A percentile compares a stretch with the other conserved stretches of the same genome.
These are phyloP conservation scores for Hesperia comma DNA, from an alignment of 2,888 invertebrate genomes.

Conservation along the genomic window DNA sequence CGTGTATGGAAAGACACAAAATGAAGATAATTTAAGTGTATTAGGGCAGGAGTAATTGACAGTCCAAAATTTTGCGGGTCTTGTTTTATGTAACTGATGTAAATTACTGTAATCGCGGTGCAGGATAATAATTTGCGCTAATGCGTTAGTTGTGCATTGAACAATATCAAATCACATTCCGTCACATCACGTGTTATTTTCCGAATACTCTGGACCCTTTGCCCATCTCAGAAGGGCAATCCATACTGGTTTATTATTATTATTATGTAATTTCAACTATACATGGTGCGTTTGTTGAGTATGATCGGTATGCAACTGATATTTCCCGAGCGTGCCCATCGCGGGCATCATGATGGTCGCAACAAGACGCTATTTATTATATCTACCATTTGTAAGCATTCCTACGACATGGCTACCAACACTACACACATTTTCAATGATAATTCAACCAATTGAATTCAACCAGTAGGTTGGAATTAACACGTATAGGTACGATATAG, in stretches of 20 bases:
- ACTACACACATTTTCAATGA: neutral
- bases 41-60: too few relatives aligned
- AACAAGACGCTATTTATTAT: neutral
- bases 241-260: slow-evolving; percentile 8
- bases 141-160: too few relatives aligned
- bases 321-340: neutral
- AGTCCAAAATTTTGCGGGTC: too few relatives aligned
- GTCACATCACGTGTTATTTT: too few relatives aligned
- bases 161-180: too few relatives aligned
- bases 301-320: neutral
- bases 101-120: too few relatives aligned
- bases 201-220: neutral
- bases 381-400: neutral
- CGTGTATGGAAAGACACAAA: too few relatives aligned
- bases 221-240: neutral
- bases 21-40: too few relatives aligned
- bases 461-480: neutral
- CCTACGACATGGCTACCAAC: neutral
- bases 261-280: slow-evolving; percentile 2
- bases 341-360: neutral
- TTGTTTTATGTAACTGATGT: too few relatives aligned
- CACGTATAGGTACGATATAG: too few relatives aligned
- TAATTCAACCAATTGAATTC: neutral
- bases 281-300: neutral
- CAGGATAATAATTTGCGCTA: too few relatives aligned